Percentiles rank a stretch among this genome's conserved stretches.
Conservation (phyloP, 2,888 invertebrate genomes). For the Drosophila mulleri region DNA sequence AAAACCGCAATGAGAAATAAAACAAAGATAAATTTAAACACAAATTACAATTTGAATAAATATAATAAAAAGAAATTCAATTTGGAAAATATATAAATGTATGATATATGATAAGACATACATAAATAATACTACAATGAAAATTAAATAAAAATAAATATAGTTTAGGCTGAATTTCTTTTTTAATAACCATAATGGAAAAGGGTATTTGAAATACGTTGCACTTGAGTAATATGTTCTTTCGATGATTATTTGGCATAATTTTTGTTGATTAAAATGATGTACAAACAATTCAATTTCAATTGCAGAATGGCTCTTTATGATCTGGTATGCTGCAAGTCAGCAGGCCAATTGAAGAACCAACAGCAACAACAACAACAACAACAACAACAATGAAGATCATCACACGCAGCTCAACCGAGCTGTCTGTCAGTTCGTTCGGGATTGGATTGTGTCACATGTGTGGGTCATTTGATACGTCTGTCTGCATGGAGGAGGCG, state of each 20-base stretch:
- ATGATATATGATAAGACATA: no score
- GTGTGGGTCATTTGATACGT: conserved; percentile 42
- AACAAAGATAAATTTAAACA: no score
- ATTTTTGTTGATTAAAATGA: conserved; percentile 45
- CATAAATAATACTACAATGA: no score
- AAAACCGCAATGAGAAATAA: no score
- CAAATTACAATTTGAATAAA: no score
- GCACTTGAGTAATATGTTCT: neutral
- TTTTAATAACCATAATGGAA: neutral
- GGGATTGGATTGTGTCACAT: conserved; percentile 42
- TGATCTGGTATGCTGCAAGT: conserved; percentile 17
- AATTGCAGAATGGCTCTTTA: conserved; percentile 42
- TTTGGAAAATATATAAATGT: no score
- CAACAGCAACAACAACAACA: neutral
- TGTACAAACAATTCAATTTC: conserved; percentile 62
- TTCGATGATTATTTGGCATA: conserved; percentile 45
- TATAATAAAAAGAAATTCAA: no score
- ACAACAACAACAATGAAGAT: conserved; percentile 24
- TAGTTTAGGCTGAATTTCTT: no score
- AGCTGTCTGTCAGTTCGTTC: conserved; percentile 33
- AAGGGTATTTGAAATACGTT: conserved; percentile 21
- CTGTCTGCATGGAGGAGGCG: conserved; percentile 24
- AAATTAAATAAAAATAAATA: no score
- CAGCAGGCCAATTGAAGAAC: conserved; percentile 44
- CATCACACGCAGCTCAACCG: conserved; percentile 29